Evolutionary conservation across 2,797 vertebrate species (phyloP).

Genomic region (Craterocephalus amniculus): DNA sequence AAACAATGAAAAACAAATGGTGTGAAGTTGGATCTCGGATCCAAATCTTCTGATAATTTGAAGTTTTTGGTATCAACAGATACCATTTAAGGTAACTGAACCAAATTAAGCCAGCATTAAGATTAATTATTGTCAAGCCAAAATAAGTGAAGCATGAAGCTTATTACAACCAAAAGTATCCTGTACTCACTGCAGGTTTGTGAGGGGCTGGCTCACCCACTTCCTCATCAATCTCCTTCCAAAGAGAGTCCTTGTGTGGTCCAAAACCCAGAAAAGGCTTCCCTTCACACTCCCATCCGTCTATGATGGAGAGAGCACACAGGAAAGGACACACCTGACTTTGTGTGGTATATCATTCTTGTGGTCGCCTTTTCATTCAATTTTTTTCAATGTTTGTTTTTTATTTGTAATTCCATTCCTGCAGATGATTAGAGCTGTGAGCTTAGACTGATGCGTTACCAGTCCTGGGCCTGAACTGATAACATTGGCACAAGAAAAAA

Average conservation of each 20-base stretch:
- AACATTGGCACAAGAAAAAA: no score
- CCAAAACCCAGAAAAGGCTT: slow-evolving; percentile 94
- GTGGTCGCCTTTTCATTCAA: no score
- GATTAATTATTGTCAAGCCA: not conserved
- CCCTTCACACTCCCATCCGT: slow-evolving; percentile 85
- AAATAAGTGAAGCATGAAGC: not conserved
- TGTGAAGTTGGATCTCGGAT: not conserved
- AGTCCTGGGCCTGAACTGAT: no score
- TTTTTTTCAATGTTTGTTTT: no score
- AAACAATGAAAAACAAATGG: not conserved
- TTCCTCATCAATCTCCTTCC: slow-evolving; percentile 91
- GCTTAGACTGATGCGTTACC: no score
- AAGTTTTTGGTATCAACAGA: not conserved
- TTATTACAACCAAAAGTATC: not conserved
- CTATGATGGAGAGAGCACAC: slow-evolving; percentile 50
- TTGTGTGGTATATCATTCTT: not conserved
- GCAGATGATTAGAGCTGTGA: no score
- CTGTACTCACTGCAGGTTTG: slow-evolving; percentile 85
- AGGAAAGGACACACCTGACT: not conserved
- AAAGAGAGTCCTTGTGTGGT: slow-evolving; percentile 92
- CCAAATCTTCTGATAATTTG: not conserved
- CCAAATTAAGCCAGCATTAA: not conserved
- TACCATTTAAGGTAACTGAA: not conserved
- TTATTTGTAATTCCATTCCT: no score
- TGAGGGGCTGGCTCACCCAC: slow-evolving; percentile 93